A percentile compares a stretch with the other conserved stretches of the same genome.
Conservation (phyloP, 2,888 invertebrate genomes). For the Piscicola geometra region DNA sequence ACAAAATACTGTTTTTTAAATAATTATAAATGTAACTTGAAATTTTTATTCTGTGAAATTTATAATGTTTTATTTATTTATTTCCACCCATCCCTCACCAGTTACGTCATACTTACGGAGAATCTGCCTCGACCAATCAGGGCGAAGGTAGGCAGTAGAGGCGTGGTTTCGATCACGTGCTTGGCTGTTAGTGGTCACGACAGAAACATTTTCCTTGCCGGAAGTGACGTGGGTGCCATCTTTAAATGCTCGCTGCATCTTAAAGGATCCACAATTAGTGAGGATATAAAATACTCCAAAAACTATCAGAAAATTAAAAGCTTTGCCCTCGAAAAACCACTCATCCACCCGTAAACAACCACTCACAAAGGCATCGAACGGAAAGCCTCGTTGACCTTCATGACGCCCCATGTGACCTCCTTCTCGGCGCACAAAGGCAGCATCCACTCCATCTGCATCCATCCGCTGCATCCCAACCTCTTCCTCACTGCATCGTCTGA, state of each 20-base stretch:
- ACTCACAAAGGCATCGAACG: not conserved
- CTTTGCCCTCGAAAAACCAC: no score
- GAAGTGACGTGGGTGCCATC: constrained; percentile 10
- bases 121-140: constrained; percentile 15
- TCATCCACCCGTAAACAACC: no score
- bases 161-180: constrained; percentile 17
- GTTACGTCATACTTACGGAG: constrained; percentile 24
- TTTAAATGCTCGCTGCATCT: constrained; percentile 13
- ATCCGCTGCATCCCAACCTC: not conserved
- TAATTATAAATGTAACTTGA: no score
- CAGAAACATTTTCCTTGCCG: not conserved
- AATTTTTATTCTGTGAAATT: no score
- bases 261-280: not conserved
- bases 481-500: not conserved
- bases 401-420: not conserved
- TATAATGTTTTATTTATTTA: no score
- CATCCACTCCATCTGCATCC: not conserved
- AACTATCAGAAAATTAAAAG: no score
- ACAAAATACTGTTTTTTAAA: no score
- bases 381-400: not conserved
- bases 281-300: not conserved
- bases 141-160: constrained; percentile 18
- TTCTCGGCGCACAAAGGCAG: not conserved
- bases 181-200: not conserved
- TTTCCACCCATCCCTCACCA: no score